Evolutionary conservation across 2,888 invertebrate species (phyloP), one percentile per base, ranked within the genome.

Genomic region (Schizaphis graminum): DNA sequence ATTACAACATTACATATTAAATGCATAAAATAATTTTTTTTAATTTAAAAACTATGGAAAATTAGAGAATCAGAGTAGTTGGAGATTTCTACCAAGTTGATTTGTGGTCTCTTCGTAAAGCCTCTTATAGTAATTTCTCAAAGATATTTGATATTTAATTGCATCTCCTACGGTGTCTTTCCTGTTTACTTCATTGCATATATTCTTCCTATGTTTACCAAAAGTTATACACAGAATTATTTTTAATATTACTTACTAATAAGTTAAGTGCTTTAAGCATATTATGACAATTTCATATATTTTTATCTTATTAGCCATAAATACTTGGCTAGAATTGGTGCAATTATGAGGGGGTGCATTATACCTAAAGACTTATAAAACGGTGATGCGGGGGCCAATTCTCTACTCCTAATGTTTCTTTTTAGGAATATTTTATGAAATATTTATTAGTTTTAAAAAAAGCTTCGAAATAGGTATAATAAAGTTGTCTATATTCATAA

Each of bases 81-180:
- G 77, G 24, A 92, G 88, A 92, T 88, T 53, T 88, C 92, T 67
- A 56, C 88, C 8, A n/a, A 92, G 92, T 92, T 92, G 92, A 92
- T 92, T 21, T 56, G 92, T 92, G n/a, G 53, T 77, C 13, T 88
- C 77, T 28, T 92, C 77, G 21, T 92, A 92, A 77, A 92, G 92
- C 44, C 92, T 92, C 41, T 41, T 92, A 77, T 92, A 92, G 67
- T 89, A 77, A 44, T 92, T 92, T 92, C 77, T 92, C n/a, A 89
- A 53, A 56, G 61, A 92, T 11, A 41, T 3, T 5, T 89, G 41
- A 24, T 92, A 92, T 77, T 44, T 92, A 92, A 92, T 77, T 53
- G 41, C 24, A 56, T 92, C 92, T 53, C 44, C 92, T 21, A 77
- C 5, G 0, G 57, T n/a, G 4, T 93, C 93, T 85, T 21, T 84